Conservation (phyloP, 2,888 invertebrate species). For the Hirtodrosophila trivittata region DNA sequence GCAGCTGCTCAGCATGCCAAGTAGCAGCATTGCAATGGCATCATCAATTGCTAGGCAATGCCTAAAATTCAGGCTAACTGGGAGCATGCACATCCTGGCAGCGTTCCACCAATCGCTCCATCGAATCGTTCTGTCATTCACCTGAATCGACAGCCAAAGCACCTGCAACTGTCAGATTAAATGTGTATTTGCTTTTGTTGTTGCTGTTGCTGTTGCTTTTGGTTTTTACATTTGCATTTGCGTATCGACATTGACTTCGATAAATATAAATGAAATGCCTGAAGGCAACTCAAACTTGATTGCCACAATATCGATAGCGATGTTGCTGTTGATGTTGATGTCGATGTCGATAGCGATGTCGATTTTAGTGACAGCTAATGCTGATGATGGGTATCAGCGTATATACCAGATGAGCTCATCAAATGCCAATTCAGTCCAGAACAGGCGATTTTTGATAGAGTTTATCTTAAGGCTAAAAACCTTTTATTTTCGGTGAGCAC, state of each 20-base stretch:
- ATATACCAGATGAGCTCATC: constrained; percentile 14
- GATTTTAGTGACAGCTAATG: constrained; percentile 13
- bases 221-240: too few relatives aligned
- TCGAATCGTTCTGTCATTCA: background rate
- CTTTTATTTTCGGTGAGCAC: too few relatives aligned
- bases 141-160: constrained; percentile 17
- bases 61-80: constrained; percentile 24
- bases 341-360: background rate
- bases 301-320: constrained; percentile 34
- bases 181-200: constrained; percentile 1
- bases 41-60: constrained; percentile 42
- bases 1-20: constrained; percentile 32
- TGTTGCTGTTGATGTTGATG: constrained; percentile 11
- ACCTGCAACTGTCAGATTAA: constrained; percentile 33
- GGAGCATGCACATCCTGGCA: background rate
- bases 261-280: constrained; percentile 39
- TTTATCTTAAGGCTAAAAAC: constrained; percentile 21
- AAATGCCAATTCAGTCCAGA: constrained; percentile 21
- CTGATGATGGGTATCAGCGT: background rate
- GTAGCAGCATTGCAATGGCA: too few relatives aligned
- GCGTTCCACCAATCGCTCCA: background rate
- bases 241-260: constrained; percentile 16
- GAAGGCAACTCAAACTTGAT: constrained; percentile 26
- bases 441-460: constrained; percentile 49
- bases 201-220: constrained; percentile 4